Evolutionary conservation across 2,888 invertebrate genomes (phyloP).

Genomic region (Yponomeuta evonymella): DNA sequence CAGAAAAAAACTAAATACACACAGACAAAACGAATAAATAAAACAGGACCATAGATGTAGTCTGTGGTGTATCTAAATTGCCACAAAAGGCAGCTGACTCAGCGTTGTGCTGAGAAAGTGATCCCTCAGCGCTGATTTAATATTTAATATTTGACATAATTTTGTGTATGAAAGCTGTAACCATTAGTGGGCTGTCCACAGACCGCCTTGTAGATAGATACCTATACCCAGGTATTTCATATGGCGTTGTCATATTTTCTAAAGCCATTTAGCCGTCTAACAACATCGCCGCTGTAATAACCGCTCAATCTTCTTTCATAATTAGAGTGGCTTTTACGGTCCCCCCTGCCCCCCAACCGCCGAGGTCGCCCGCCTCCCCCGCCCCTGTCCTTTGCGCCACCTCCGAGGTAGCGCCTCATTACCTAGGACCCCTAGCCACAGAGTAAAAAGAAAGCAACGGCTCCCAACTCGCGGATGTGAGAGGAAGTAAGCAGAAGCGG

Average conservation of each 20-base stretch:
- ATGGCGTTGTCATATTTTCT: not conserved
- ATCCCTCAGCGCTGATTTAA: too few species aligned
- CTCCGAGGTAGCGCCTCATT: not conserved
- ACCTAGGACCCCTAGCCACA: not conserved
- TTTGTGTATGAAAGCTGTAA: too few species aligned
- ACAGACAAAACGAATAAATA: too few species aligned
- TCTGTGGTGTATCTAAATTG: too few species aligned
- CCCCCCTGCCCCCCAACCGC: slow-evolving; percentile 26
- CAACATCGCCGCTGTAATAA: slow-evolving; percentile 28
- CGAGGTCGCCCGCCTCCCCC: slow-evolving; percentile 31
- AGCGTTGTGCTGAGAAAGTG: too few species aligned
- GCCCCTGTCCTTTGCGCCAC: not conserved
- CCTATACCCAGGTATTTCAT: not conserved
- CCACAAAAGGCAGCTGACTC: too few species aligned
- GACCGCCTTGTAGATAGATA: too few species aligned
- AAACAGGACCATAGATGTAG: too few species aligned
- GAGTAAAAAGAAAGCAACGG: not conserved
- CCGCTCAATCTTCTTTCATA: slow-evolving; percentile 72
- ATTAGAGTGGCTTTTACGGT: slow-evolving; percentile 66
- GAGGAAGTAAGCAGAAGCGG: too few species aligned
- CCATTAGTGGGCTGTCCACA: too few species aligned
- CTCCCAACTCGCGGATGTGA: not conserved
- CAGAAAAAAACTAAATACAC: too few species aligned
- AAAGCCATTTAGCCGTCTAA: slow-evolving; percentile 11
- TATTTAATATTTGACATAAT: too few species aligned